phyloP scores from a whole-genome alignment of 2,888 invertebrate species.

The Zootermopsis nevadensis region DNA sequence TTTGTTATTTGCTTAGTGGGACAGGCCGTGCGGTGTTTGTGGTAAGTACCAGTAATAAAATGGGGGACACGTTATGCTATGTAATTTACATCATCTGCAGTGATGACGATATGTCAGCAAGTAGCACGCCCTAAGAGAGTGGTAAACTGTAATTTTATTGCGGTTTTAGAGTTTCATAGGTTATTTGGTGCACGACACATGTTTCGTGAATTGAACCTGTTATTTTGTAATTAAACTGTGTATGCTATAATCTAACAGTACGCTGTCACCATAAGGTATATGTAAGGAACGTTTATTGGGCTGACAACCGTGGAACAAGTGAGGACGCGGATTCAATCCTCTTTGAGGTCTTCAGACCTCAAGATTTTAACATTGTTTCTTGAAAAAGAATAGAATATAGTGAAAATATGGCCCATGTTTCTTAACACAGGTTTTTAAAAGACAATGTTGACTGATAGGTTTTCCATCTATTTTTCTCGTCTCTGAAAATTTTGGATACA shows the following conservation, averaged over 20 bases:
- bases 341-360: too few relatives aligned
- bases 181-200: constrained; percentile 12
- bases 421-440: too few relatives aligned
- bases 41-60: constrained; percentile 1
- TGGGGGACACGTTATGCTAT: neutral
- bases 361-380: too few relatives aligned
- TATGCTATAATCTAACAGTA: too few relatives aligned
- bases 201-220: neutral
- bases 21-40: neutral
- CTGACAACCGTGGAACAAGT: too few relatives aligned
- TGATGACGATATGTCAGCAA: constrained; percentile 4
- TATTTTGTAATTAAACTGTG: neutral
- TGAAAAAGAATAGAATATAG: too few relatives aligned
- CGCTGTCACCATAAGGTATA: too few relatives aligned
- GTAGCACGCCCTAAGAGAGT: neutral
- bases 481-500: neutral
- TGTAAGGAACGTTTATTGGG: too few relatives aligned
- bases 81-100: constrained; percentile 22
- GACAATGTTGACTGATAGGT: too few relatives aligned
- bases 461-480: neutral
- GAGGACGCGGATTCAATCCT: too few relatives aligned
- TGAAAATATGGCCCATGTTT: too few relatives aligned
- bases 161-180: neutral
- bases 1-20: neutral
- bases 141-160: constrained; percentile 17